These are phyloP conservation scores for Chaetura pelagica DNA, from an alignment of 2,113 vertebrate genomes.

Conservation along the genomic window DNA sequence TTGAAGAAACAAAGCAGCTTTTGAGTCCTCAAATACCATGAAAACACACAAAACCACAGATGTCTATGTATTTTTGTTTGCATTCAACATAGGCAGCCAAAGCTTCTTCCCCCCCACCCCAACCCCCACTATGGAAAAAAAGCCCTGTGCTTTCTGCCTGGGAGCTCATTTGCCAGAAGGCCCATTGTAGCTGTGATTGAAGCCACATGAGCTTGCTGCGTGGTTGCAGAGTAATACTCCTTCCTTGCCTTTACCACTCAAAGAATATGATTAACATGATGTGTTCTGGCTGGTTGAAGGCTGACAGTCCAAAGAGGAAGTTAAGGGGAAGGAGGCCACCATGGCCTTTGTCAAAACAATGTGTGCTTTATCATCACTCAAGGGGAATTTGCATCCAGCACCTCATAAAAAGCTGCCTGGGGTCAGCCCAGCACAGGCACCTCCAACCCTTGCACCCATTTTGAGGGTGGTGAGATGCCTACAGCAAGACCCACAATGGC, in stretches of 20 bases:
- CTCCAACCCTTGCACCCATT: neutral
- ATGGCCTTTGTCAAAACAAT: neutral
- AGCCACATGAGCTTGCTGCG: constrained; percentile 32
- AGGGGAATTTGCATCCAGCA: neutral
- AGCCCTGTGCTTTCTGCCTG: neutral
- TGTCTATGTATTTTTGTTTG: neutral
- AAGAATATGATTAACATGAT: neutral
- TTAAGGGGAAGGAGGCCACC: neutral
- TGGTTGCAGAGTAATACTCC: neutral
- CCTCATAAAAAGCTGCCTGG: neutral
- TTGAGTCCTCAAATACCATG: neutral
- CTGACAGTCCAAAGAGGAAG: neutral
- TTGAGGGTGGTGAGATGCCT: neutral
- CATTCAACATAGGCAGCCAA: neutral
- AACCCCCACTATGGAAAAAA: neutral
- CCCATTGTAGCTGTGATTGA: constrained; percentile 17
- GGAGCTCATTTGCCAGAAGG: neutral
- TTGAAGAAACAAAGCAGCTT: constrained; percentile 9
- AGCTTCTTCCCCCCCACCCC: neutral
- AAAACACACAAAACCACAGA: neutral
- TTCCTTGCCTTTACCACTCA: neutral
- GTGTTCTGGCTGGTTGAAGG: neutral
- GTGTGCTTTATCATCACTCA: neutral
- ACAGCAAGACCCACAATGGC: neutral
- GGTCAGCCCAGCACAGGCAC: accelerated